Conservation (phyloP, 2,113 vertebrate species). For the Hystrix cristata region DNA sequence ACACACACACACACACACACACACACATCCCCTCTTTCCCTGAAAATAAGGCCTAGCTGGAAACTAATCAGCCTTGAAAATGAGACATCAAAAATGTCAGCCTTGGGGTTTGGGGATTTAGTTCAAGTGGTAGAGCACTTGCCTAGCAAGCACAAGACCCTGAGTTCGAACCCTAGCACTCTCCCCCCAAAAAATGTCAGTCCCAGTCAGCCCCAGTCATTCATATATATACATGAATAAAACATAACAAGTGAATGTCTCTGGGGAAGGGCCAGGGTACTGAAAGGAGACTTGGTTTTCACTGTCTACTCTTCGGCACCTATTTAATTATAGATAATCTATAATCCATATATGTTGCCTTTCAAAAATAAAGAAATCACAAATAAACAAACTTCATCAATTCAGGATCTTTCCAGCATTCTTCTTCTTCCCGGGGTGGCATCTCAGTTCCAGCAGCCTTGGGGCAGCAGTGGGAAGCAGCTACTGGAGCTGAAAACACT, state of each 20-base stretch:
- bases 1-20: background rate
- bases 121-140: too few relatives aligned
- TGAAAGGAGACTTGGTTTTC: slow-evolving; percentile 16
- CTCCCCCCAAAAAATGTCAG: background rate
- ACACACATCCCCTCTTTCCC: background rate
- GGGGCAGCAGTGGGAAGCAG: background rate
- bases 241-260: background rate
- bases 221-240: background rate
- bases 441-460: background rate
- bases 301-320: background rate
- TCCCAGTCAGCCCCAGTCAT: background rate
- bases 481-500: background rate
- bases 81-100: background rate
- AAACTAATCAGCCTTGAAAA: background rate
- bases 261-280: background rate
- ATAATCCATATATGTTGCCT: background rate
- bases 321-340: background rate
- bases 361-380: background rate
- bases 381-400: background rate
- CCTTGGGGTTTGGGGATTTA: too few relatives aligned
- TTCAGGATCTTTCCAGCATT: background rate
- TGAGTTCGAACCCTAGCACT: too few relatives aligned
- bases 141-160: too few relatives aligned
- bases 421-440: background rate
- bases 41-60: background rate